A percentile compares a stretch with the other conserved stretches of the same genome.
These are phyloP conservation scores for Netelia fuscicornis DNA, from an alignment of 2,888 invertebrate genomes.

Conservation along the genomic window DNA sequence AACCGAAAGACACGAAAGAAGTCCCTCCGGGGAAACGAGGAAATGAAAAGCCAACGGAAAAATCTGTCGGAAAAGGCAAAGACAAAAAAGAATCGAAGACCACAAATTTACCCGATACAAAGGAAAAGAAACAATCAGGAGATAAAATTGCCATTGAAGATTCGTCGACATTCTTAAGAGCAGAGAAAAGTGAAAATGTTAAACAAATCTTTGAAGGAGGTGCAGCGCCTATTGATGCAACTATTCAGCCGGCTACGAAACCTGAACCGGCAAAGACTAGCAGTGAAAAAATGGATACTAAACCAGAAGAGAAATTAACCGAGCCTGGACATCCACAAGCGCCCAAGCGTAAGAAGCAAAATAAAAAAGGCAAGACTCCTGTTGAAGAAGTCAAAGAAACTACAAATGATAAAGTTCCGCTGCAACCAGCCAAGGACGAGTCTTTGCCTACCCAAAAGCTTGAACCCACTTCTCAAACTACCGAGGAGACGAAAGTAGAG, in stretches of 20 bases:
- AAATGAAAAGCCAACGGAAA: constrained; percentile 17
- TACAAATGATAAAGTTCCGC: constrained; percentile 75
- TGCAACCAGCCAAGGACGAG: constrained; percentile 43
- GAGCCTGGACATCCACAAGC: constrained; percentile 57
- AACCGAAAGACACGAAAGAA: constrained; percentile 27
- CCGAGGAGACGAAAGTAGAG: constrained; percentile 7
- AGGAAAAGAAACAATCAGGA: constrained; percentile 72
- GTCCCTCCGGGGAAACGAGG: neutral
- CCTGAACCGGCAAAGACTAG: neutral
- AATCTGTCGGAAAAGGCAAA: constrained; percentile 41
- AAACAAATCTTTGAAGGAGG: neutral
- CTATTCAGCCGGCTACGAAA: neutral
- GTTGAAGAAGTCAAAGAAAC: constrained; percentile 78
- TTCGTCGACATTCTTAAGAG: constrained; percentile 73
- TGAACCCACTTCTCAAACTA: constrained; percentile 42
- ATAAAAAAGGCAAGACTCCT: constrained; percentile 65
- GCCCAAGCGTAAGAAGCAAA: constrained; percentile 71
- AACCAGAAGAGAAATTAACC: neutral
- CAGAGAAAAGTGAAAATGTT: neutral
- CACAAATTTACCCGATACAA: constrained; percentile 66
- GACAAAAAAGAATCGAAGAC: constrained; percentile 43
- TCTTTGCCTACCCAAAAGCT: constrained; percentile 50
- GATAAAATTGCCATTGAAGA: constrained; percentile 77
- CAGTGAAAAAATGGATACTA: neutral
- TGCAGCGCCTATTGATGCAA: neutral